Base-by-base conservation (phyloP, 2,888 invertebrate species). In the Phania funesta region DNA sequence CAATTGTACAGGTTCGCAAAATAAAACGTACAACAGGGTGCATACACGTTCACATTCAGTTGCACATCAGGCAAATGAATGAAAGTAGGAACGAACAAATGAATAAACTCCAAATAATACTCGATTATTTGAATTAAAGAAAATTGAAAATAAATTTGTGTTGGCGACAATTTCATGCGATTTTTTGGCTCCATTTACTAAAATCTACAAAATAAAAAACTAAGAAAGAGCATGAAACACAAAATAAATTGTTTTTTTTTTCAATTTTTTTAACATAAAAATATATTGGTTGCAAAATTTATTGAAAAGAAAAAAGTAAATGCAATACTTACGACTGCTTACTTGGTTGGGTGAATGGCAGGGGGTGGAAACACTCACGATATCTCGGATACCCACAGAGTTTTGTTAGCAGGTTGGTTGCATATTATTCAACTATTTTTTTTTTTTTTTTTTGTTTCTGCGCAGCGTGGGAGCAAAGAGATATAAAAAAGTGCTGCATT, bases 81-180 rank as follows among this genome's bases (percentile, higher is more conserved):
- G 18, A 46, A 56, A 32, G 50, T 20, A n/a, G 65, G 41, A 18
- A 20, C 20, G 41, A 38, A 13, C n/a, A 46, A 70, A 62, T 52
- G 64, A 71, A 56, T 65, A 58, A 38, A 26, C 67, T 41, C 62
- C 73, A 77, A 74, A 74, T 82, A 78, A 70, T 50, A 74, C 73
- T 82, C 82, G 77, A 82, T 82, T 81, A 81, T 77, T 81, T 68
- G 81, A 77, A 81, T 81, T 82, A 82, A 82, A 74, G 82, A 82
- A 82, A 82, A 82, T 82, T 82, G 82, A 82, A 82, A 78, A 82
- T 82, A 82, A 82, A 82, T 78, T 82, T 82, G 64, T 82, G 77
- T 70, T 82, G 82, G 82, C 77, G 78, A 82, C 82, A 82, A 82
- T 82, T 82, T 78, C 74, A 82, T 82, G 74, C 64, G 74, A 77